A percentile compares a stretch with the other conserved stretches of the same genome.
Evolutionary conservation across 2,113 vertebrate genomes (phyloP).

Genomic region (Apaloderma vittatum): DNA sequence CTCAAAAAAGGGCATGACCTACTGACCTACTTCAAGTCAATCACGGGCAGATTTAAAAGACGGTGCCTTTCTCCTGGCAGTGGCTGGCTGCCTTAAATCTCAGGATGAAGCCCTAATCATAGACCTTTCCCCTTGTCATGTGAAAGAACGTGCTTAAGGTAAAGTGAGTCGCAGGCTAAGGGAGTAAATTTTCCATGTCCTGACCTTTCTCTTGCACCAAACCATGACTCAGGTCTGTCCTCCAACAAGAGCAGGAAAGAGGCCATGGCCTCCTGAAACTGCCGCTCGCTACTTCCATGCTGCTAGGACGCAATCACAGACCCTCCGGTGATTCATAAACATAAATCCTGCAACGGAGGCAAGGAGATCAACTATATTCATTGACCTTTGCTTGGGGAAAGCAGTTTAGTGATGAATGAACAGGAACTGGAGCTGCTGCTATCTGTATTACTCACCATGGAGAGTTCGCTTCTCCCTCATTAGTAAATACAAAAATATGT

Average conservation of each 20-base stretch:
- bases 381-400: neutral
- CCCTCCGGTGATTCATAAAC: neutral
- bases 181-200: neutral
- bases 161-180: neutral
- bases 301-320: neutral
- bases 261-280: neutral
- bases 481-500: constrained; percentile 60
- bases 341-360: neutral
- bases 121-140: neutral
- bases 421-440: constrained; percentile 3
- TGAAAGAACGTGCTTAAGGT: neutral
- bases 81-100: neutral
- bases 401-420: constrained; percentile 14
- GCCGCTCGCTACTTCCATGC: fast-evolving
- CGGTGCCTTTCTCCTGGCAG: neutral
- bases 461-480: constrained; percentile 32
- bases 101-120: neutral
- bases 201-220: neutral
- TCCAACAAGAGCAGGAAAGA: neutral
- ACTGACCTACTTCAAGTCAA: constrained; percentile 42
- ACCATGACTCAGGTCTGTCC: neutral
- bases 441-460: constrained; percentile 25
- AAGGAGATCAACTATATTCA: neutral
- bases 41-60: neutral
- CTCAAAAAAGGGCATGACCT: neutral